Base-by-base conservation (phyloP, 2,888 invertebrate species). In the Meghimatium bilineatum region DNA sequence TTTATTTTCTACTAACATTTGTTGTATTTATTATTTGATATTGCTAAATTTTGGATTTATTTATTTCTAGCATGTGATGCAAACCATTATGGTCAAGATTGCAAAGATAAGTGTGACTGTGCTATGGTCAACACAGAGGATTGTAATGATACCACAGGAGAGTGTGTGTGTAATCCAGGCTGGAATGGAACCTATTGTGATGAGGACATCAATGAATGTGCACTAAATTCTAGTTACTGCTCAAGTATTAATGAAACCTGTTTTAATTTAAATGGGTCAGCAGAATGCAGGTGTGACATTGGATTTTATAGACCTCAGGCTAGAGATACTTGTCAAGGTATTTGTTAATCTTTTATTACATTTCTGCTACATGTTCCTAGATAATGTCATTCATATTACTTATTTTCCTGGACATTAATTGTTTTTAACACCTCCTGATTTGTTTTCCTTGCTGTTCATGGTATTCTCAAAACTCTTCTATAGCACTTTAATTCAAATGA, bases 221-320 rank as follows among this genome's bases (percentile, higher is more conserved):
- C 20, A 23, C 3, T 56, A 23, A 56, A 12, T 23, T 56, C 56
- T 56, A 56, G 56, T 20, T 56, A 56, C 20, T 56, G 6, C 17
- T 23, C 56, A 56, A 23, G 6, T 17, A 23, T 17, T 56, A n/a
- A 49, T 63, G 84, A 79, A 26, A 29, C 36, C 1, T 86, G 86
- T 71, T 12, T 60, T 8, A 81, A 85, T 52, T 10, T 74, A n/a
- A 67, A 78, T 44, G 86, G 86, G 26, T 82, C 82, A 10, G 85
- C 75, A 20, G 82, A 82, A 32, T 86, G 86, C 56, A 36, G 63
- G n/a, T 86, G 86, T 82, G 36, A 72, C 2, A n/a, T 1, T n/a
- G 85, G 85, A 23, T 84, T 67, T 56, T 56, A 79, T 23, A 23
- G 32, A 44, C 71, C 26, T 20, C 32, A 14, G 23, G 32, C 63